Conservation (phyloP, 1,140 invertebrate species). For the Aphis craccivora region DNA sequence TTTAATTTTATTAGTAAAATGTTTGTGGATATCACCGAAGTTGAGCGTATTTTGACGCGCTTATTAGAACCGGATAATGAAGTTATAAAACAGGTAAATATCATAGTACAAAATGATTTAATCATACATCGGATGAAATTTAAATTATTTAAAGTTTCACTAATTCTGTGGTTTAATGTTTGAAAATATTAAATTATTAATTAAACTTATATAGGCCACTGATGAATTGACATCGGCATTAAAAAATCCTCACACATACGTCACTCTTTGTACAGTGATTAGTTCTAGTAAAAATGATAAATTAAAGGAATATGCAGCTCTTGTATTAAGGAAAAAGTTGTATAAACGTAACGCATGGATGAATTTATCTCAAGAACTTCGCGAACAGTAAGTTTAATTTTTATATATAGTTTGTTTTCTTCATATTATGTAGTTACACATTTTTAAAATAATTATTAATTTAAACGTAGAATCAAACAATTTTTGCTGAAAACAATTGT, state of each 20-base stretch:
- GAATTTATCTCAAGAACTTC: constrained; percentile 29
- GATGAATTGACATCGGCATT: constrained; percentile 32
- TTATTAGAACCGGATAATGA: constrained; percentile 38
- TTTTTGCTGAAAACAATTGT: constrained; percentile 43
- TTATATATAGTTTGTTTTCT: neutral
- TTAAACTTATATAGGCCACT: constrained; percentile 24
- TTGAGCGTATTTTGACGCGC: constrained; percentile 22
- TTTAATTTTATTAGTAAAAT: neutral
- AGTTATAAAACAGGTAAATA: constrained; percentile 22
- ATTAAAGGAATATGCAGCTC: constrained; percentile 48
- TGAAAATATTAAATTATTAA: neutral
- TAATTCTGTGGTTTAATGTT: neutral
- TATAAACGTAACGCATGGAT: constrained; percentile 34
- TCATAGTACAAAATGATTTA: neutral
- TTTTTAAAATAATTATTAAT: neutral
- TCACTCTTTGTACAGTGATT: constrained; percentile 32
- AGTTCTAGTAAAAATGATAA: constrained; percentile 14
- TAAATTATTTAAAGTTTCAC: too few species aligned
- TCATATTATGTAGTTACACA: neutral
- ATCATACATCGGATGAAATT: neutral
- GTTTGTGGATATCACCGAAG: neutral
- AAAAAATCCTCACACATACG: constrained; percentile 45
- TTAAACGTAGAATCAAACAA: constrained; percentile 40
- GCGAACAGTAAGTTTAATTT: constrained; percentile 32
- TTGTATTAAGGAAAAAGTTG: constrained; percentile 40